A percentile compares a stretch with the other conserved stretches of the same genome.
phyloP scores from a whole-genome alignment of 2,113 vertebrate species.

The Cavia aperea region DNA sequence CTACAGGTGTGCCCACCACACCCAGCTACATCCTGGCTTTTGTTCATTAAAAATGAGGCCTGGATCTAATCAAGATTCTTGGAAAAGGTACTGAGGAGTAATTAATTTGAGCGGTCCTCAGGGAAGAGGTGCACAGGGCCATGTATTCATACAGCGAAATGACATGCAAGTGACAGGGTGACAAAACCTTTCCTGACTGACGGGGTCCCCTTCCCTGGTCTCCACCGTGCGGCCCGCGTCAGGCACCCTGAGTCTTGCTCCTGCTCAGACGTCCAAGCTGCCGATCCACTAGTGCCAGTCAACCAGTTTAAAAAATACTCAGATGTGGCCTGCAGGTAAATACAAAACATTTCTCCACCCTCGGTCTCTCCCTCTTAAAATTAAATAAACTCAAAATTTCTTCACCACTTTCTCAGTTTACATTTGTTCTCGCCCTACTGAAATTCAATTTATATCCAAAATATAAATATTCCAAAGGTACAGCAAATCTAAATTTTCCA shows the following conservation, averaged over 20 bases:
- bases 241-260: not conserved
- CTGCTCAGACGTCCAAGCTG: not conserved
- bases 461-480: slow-evolving; percentile 59
- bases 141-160: not conserved
- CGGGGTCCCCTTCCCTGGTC: not conserved
- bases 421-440: slow-evolving; percentile 25
- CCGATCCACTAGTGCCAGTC: not conserved
- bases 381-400: slow-evolving; percentile 23
- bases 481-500: slow-evolving; percentile 42
- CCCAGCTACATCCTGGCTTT: not conserved
- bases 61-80: not conserved
- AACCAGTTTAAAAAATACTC: not conserved
- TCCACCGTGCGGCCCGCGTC: not conserved
- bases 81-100: not conserved
- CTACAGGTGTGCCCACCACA: not conserved
- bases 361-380: not conserved
- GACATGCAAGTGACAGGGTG: not conserved
- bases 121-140: not conserved
- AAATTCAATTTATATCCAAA: slow-evolving; percentile 59
- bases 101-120: not conserved
- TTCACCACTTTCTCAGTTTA: slow-evolving; percentile 15
- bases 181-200: not conserved
- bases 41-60: not conserved
- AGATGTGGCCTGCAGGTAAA: slow-evolving; percentile 2
- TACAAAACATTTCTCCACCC: not conserved